These are phyloP conservation scores for Onychomys arenicola DNA, from an alignment of 2,797 vertebrate genomes.

Conservation along the genomic window DNA sequence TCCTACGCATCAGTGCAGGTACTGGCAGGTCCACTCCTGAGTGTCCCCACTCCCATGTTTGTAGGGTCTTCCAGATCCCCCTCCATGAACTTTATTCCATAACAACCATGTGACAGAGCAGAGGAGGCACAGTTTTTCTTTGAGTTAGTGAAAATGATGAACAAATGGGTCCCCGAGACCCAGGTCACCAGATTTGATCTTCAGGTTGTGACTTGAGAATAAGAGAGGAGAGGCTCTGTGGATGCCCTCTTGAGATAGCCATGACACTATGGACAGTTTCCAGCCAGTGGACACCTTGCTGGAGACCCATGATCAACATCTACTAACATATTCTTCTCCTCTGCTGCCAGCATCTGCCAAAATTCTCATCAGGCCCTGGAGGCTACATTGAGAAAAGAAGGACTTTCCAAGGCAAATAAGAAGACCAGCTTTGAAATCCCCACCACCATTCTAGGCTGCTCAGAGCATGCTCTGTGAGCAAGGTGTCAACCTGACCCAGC, in stretches of 20 bases:
- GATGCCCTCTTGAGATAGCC: not conserved
- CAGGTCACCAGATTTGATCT: accelerated
- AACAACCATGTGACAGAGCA: accelerated
- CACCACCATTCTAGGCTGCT: no score
- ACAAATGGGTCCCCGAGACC: not conserved
- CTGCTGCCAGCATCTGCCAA: not conserved
- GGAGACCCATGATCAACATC: not conserved
- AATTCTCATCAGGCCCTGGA: not conserved
- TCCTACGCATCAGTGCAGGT: not conserved
- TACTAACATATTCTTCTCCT: not conserved
- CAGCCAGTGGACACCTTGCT: not conserved
- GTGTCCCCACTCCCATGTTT: not conserved
- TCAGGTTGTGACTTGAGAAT: no score
- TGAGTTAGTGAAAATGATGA: no score
- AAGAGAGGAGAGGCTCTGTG: accelerated
- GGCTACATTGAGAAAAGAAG: not conserved
- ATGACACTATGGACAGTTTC: not conserved
- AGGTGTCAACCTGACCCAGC: not conserved
- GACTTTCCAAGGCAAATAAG: not conserved
- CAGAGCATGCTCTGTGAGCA: accelerated
- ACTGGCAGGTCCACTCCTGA: not conserved
- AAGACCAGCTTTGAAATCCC: not conserved
- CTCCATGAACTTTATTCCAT: not conserved
- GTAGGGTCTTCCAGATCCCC: not conserved
- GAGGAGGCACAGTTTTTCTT: no score